These are phyloP conservation scores for Thunnus maccoyii DNA, from an alignment of 2,113 vertebrate genomes.

Conservation along the genomic window DNA sequence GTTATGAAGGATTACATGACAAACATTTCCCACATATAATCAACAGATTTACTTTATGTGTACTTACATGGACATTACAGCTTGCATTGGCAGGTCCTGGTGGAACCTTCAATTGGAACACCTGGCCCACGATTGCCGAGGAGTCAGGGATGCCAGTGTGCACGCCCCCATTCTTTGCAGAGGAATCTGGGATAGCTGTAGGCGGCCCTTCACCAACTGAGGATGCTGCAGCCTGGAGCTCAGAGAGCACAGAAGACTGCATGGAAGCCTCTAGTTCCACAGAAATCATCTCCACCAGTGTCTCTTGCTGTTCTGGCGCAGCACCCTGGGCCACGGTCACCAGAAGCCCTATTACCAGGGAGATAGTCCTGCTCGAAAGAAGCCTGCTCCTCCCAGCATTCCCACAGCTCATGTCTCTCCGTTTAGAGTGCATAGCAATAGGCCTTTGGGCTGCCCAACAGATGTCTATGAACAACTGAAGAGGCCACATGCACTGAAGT, in stretches of 20 bases:
- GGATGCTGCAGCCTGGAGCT: slow-evolving; percentile 83
- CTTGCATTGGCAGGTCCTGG: slow-evolving; percentile 84
- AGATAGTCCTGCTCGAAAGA: slow-evolving; percentile 86
- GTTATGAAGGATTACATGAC: neutral
- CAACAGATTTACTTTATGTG: neutral
- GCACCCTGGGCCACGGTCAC: slow-evolving; percentile 79
- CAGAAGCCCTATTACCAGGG: slow-evolving; percentile 83
- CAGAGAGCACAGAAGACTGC: slow-evolving; percentile 89
- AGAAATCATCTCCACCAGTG: slow-evolving; percentile 86
- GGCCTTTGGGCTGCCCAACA: slow-evolving; percentile 69
- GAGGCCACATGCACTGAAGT: slow-evolving; percentile 78
- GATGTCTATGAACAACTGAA: slow-evolving; percentile 71
- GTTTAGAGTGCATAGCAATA: slow-evolving; percentile 85
- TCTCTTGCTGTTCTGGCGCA: slow-evolving; percentile 84
- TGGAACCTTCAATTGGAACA: slow-evolving; percentile 90
- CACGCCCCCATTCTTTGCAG: slow-evolving; percentile 75
- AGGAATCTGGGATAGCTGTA: slow-evolving; percentile 87
- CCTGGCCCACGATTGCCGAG: slow-evolving; percentile 90
- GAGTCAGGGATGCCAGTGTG: slow-evolving; percentile 91
- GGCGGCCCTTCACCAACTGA: slow-evolving; percentile 75
- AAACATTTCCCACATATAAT: neutral
- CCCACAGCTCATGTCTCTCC: slow-evolving; percentile 62
- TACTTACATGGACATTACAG: slow-evolving; percentile 79
- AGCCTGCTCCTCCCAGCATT: slow-evolving; percentile 70
- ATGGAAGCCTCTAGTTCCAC: slow-evolving; percentile 94